A percentile compares a stretch with the other conserved stretches of the same genome.
Conservation (phyloP, 2,797 vertebrate species). For the Naso thynnoides region DNA sequence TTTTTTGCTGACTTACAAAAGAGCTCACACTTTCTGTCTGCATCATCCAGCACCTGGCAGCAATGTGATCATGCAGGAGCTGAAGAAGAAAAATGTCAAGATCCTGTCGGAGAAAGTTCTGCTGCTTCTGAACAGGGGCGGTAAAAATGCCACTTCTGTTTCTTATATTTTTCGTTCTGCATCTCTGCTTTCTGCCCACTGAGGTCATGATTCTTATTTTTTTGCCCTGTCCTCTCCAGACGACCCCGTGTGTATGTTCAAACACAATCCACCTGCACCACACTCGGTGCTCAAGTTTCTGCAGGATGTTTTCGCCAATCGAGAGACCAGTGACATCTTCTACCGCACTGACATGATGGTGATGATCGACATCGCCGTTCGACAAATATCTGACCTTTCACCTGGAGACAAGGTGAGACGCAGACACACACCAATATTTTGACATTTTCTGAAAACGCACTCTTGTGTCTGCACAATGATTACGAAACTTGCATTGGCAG, state of each 20-base stretch:
- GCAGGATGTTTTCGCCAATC: slow-evolving; percentile 93
- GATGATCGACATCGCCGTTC: slow-evolving; percentile 96
- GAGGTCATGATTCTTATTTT: neutral
- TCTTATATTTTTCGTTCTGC: neutral
- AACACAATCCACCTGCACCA: slow-evolving; percentile 91
- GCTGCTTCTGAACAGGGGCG: slow-evolving; percentile 95
- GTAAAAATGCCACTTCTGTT: slow-evolving; percentile 70
- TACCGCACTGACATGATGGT: slow-evolving; percentile 99
- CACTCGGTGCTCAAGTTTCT: slow-evolving; percentile 97
- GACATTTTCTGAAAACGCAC: neutral
- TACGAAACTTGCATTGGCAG: neutral
- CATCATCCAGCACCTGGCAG: slow-evolving; percentile 87
- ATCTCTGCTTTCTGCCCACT: rapidly evolving
- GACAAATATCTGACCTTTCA: slow-evolving; percentile 96
- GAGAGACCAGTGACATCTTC: slow-evolving; percentile 92
- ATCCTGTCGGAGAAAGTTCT: slow-evolving; percentile 95
- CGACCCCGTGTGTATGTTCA: slow-evolving; percentile 96
- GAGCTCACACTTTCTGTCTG: slow-evolving; percentile 5
- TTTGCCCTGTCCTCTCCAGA: slow-evolving; percentile 77
- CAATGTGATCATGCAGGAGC: slow-evolving; percentile 93
- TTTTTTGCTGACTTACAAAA: neutral
- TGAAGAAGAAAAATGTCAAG: slow-evolving; percentile 94
- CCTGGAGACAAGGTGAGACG: slow-evolving; percentile 92
- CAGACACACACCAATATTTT: neutral
- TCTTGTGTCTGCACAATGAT: neutral